Conservation (phyloP, 2,888 invertebrate species). For the Orthosia gracilis region DNA sequence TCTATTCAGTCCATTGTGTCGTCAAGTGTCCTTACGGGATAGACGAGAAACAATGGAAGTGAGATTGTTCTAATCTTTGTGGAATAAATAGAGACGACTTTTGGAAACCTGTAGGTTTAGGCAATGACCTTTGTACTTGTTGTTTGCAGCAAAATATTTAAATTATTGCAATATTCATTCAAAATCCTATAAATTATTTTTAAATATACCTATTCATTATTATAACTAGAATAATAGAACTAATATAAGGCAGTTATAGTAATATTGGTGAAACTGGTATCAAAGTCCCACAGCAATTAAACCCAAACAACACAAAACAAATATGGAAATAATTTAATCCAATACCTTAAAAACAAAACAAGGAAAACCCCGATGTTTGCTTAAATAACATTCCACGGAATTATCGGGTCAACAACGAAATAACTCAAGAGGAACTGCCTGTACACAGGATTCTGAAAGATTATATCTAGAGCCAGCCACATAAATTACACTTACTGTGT, state of each 20-base stretch:
- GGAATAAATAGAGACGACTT: neutral
- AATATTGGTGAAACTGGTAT: neutral
- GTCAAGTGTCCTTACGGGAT: conserved; percentile 27
- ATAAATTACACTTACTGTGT: conserved; percentile 68
- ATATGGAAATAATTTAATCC: conserved; percentile 34
- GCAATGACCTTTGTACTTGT: neutral
- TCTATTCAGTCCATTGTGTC: conserved; percentile 47
- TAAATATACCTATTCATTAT: no score
- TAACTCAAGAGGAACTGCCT: conserved; percentile 64
- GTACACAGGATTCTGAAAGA: conserved; percentile 65
- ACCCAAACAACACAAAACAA: conserved; percentile 10
- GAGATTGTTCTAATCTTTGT: conserved; percentile 29
- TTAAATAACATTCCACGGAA: conserved; percentile 53
- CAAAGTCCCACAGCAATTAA: neutral
- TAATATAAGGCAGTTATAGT: neutral
- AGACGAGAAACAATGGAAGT: conserved; percentile 34
- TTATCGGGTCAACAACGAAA: conserved; percentile 66
- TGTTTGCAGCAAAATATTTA: neutral
- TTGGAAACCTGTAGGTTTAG: neutral
- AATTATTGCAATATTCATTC: neutral
- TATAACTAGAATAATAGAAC: neutral
- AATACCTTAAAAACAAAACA: conserved; percentile 47
- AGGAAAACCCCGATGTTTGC: conserved; percentile 51
- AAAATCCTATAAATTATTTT: no score
- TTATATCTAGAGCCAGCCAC: conserved; percentile 66